Evolutionary conservation across 30 jellyfish, hydroid and myxozoan species (phyloP).

Genomic region (Clytia hemisphaerica): DNA sequence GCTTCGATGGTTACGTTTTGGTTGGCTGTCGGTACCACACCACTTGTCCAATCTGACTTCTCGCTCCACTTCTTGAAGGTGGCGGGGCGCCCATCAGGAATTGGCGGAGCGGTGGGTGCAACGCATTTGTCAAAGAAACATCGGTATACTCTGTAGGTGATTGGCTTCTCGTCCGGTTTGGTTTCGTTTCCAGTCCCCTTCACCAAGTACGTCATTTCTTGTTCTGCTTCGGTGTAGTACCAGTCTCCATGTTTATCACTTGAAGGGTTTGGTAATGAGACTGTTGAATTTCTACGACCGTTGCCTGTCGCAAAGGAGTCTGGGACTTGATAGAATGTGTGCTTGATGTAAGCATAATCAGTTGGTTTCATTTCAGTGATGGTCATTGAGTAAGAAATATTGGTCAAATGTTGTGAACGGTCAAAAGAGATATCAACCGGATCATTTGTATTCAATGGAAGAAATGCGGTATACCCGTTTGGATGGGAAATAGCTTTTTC

Average conservation of each 20-base stretch:
- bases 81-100: conserved; percentile 52
- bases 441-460: conserved; percentile 6
- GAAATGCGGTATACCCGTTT: conserved; percentile 68
- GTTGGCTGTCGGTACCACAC: conserved; percentile 3
- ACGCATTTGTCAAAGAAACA: conserved; percentile 65
- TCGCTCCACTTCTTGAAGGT: conserved; percentile 14
- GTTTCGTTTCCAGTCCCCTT: conserved; percentile 10
- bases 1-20: conserved; percentile 8
- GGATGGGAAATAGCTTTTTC: conserved; percentile 52
- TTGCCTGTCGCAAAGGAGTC: conserved; percentile 53
- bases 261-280: conserved; percentile 31
- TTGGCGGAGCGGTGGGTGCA: conserved; percentile 90
- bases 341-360: conserved; percentile 28
- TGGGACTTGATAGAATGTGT: conserved; percentile 53
- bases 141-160: conserved; percentile 38
- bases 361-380: conserved; percentile 42
- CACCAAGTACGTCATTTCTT: conserved; percentile 36
- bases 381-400: conserved; percentile 45
- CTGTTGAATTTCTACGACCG: conserved; percentile 29
- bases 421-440: not conserved
- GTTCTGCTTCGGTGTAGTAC: conserved; percentile 34
- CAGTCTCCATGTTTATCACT: conserved; percentile 55
- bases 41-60: conserved; percentile 7
- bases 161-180: conserved; percentile 17
- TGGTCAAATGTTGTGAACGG: conserved; percentile 42